Evolutionary conservation across 2,113 vertebrate species (phyloP), one percentile per base, ranked within the genome.

Genomic region (Alexandromys fortis): DNA sequence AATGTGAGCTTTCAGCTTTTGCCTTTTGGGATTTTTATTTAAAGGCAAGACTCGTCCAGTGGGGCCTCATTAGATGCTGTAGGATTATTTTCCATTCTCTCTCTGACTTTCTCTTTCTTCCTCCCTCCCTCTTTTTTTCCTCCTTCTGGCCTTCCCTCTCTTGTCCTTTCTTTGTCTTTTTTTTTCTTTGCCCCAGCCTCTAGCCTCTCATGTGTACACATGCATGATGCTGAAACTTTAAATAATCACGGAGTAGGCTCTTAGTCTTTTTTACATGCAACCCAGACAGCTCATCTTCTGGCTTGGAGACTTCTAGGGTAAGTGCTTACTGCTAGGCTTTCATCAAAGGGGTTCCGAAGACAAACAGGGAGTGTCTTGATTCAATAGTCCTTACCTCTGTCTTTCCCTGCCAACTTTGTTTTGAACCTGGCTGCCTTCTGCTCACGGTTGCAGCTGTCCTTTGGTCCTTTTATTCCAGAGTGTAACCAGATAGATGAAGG

Each of bases 1-100:
- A 95, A 70, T 75, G 35, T 83, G 75, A 96, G 21, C 67, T 70
- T 89, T 88, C 45, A 26, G 45, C 22, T 3, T 92, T 68, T 70
- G 87, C 76, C 79, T 91, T 87, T 87, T 85, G 94, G 92, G 75
- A 91, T 76, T 93, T 78, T 76, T 65, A 55, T 73, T 68, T 92
- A 35, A 77, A 81, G 33, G 90, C 24, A 5, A 65, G 30, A 33
- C 79, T 90, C 28, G 72, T 89, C 93, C 65, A 4, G 13, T 67
- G 89, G 79, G 78, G 24, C 82, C 42, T 96, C 86, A 78, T 95
- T 88, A 89, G 63, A 45, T 85, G 4, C 58, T 68, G 19, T 67
- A 55, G 67, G 70, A 47, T 85, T 86, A 77, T 81, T 90, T 24
- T 90, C 1, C 38, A 16, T 33, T 85, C 22, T 42, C 11, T 82